A percentile compares a stretch with the other conserved stretches of the same genome.
Evolutionary conservation across 2,888 invertebrate genomes (phyloP).

Genomic region (Cryptosula pallasiana): DNA sequence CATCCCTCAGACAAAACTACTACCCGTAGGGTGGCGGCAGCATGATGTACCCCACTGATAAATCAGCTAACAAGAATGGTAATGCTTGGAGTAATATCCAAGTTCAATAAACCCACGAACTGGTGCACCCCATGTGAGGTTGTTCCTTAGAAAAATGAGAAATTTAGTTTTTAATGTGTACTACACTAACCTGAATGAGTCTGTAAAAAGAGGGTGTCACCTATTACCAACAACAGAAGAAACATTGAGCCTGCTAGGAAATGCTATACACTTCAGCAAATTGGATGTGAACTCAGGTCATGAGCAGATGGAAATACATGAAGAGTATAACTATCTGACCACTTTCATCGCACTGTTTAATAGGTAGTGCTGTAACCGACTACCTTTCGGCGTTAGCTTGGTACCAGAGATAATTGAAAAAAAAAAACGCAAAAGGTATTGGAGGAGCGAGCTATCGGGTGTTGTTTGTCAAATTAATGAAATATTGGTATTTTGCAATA

Average conservation of each 20-base stretch:
- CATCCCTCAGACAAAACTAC: neutral
- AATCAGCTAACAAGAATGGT: neutral
- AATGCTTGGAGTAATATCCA: neutral
- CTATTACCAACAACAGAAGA: neutral
- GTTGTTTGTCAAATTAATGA: neutral
- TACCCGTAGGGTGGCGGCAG: neutral
- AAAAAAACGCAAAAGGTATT: too few relatives aligned
- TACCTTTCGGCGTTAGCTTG: neutral
- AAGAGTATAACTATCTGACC: neutral
- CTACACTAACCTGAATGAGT: neutral
- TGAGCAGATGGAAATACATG: neutral
- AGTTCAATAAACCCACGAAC: too few relatives aligned
- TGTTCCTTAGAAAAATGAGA: neutral
- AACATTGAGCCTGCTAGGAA: neutral
- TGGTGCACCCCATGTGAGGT: neutral
- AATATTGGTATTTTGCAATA: too few relatives aligned
- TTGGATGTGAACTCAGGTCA: neutral
- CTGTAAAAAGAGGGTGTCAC: neutral
- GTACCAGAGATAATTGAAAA: neutral
- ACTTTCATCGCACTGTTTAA: neutral
- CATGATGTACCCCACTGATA: too few relatives aligned
- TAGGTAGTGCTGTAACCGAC: neutral
- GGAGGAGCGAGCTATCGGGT: neutral
- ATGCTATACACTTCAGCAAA: neutral
- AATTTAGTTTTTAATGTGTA: neutral